phyloP scores from a whole-genome alignment of 2,113 vertebrate genomes.

The Oxyura jamaicensis region DNA sequence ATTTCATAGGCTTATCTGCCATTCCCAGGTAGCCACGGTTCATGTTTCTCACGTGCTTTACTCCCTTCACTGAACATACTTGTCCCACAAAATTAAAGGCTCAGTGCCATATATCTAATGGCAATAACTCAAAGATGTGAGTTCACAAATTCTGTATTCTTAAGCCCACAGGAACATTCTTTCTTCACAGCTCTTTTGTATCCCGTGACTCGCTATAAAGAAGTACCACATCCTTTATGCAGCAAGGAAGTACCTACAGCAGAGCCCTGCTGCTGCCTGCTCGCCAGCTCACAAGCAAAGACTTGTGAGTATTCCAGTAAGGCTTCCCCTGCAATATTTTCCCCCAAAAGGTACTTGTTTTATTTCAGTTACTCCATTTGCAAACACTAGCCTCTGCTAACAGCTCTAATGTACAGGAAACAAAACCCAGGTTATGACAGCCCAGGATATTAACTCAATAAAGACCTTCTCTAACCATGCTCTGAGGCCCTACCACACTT shows the following conservation, averaged over 20 bases:
- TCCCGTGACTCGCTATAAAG: neutral
- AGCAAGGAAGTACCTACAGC: neutral
- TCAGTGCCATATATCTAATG: rapidly evolving
- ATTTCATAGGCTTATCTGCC: neutral
- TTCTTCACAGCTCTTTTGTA: neutral
- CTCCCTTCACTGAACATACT: neutral
- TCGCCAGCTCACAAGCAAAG: neutral
- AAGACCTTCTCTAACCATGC: neutral
- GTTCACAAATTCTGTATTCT: neutral
- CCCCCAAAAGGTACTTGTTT: neutral
- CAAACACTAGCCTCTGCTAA: neutral
- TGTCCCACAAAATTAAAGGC: neutral
- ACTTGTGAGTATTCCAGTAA: neutral
- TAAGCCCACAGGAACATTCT: neutral
- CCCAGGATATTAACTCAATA: rapidly evolving
- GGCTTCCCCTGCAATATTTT: neutral
- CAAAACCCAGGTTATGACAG: neutral
- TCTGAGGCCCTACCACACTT: neutral
- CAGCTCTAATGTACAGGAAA: neutral
- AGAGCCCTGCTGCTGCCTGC: neutral
- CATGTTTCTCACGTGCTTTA: rapidly evolving
- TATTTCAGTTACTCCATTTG: neutral
- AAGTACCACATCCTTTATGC: rapidly evolving
- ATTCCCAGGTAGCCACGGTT: neutral
- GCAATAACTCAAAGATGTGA: neutral